Conservation (phyloP, 1,140 invertebrate genomes). For the Drosophila auraria region DNA sequence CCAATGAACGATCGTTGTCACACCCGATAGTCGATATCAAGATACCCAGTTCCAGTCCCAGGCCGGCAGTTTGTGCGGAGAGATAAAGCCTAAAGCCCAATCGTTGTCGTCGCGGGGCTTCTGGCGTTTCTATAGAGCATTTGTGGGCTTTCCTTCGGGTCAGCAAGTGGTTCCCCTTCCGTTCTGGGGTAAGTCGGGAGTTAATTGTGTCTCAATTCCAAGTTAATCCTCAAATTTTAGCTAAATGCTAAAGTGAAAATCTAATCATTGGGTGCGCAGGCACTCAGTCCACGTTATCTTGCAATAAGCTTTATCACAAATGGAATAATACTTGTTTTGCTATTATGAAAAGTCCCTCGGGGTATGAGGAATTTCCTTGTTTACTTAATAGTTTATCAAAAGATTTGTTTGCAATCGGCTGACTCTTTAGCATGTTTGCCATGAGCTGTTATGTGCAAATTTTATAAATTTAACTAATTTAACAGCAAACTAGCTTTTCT, state of each 20-base stretch:
- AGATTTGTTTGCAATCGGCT: too few species aligned
- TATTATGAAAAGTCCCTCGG: neutral
- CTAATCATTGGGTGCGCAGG: neutral
- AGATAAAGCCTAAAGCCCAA: constrained; percentile 7
- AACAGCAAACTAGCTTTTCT: too few species aligned
- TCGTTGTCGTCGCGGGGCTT: constrained; percentile 22
- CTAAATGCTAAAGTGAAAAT: neutral
- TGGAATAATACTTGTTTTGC: neutral
- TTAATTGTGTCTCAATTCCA: neutral
- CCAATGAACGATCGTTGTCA: constrained; percentile 55
- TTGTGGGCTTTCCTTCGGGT: constrained; percentile 34
- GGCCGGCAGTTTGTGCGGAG: constrained; percentile 1
- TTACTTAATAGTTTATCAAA: too few species aligned
- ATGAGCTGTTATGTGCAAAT: too few species aligned
- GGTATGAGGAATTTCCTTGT: neutral
- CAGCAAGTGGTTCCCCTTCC: neutral
- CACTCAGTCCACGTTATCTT: neutral
- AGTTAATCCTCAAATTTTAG: constrained; percentile 1
- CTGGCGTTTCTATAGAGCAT: constrained; percentile 21
- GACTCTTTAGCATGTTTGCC: too few species aligned
- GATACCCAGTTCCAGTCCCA: neutral
- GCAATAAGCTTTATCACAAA: neutral
- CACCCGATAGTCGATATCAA: constrained; percentile 47
- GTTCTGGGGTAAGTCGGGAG: neutral
- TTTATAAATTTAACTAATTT: too few species aligned